Evolutionary conservation across 1,140 invertebrate species (phyloP).

Genomic region (Magallana angulata): DNA sequence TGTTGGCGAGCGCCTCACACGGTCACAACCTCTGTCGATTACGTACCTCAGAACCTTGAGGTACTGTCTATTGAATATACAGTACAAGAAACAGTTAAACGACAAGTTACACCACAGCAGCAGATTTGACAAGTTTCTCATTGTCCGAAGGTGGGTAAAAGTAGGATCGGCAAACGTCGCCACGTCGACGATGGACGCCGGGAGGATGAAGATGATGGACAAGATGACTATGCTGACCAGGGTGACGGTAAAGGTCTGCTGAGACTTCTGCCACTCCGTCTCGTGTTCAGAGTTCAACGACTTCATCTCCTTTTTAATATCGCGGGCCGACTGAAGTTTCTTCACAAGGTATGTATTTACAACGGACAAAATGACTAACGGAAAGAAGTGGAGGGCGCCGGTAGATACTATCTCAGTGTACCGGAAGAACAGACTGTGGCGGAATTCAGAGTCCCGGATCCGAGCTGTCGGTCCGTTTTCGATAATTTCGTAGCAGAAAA

Average conservation of each 20-base stretch:
- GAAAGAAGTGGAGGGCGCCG: constrained; percentile 54
- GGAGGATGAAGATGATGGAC: constrained; percentile 61
- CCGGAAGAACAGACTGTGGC: constrained; percentile 9
- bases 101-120: constrained; percentile 58
- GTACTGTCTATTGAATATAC: constrained; percentile 64
- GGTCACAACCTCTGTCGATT: constrained; percentile 8
- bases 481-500: constrained; percentile 49
- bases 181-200: constrained; percentile 55
- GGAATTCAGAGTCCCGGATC: constrained; percentile 15
- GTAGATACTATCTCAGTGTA: constrained; percentile 51
- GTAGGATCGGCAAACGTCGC: not conserved
- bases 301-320: constrained; percentile 36
- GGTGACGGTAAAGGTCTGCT: constrained; percentile 57
- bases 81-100: constrained; percentile 65
- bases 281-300: constrained; percentile 38
- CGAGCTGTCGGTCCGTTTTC: not conserved
- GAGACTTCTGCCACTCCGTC: constrained; percentile 53
- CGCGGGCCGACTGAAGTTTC: constrained; percentile 51
- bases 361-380: constrained; percentile 53
- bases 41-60: constrained; percentile 43
- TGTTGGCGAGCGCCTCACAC: not conserved
- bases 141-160: constrained; percentile 16
- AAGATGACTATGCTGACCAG: constrained; percentile 62
- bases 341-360: constrained; percentile 57
- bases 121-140: constrained; percentile 51